Conservation (phyloP, 2,888 invertebrate genomes). For the Drosophila mercatorum region DNA sequence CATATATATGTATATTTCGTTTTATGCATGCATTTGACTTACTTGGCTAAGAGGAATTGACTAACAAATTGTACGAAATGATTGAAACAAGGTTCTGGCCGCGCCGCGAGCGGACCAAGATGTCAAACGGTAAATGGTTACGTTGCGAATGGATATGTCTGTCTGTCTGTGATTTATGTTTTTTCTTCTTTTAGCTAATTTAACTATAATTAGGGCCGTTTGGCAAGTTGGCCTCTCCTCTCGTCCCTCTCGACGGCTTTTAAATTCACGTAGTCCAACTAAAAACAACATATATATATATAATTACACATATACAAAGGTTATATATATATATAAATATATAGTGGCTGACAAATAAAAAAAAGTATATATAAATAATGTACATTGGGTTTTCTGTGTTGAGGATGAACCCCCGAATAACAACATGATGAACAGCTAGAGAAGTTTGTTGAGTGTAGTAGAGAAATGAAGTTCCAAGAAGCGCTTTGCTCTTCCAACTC, state of each 20-base stretch:
- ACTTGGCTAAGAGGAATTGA: conserved; percentile 49
- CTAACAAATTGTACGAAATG: conserved; percentile 55
- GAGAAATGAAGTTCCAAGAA: conserved; percentile 16
- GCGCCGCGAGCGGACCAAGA: conserved; percentile 7
- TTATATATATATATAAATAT: conserved; percentile 27
- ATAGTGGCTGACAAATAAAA: conserved; percentile 13
- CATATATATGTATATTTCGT: conserved; percentile 20
- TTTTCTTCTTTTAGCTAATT: conserved; percentile 8
- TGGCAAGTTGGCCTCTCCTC: conserved; percentile 18
- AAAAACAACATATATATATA: conserved; percentile 37
- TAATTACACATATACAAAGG: conserved; percentile 53
- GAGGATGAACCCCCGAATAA: conserved; percentile 71
- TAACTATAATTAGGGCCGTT: conserved; percentile 12
- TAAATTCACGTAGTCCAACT: conserved; percentile 62
- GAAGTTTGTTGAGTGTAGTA: conserved; percentile 4
- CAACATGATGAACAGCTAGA: conserved; percentile 69
- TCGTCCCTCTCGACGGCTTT: conserved; percentile 13
- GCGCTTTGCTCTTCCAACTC: neutral
- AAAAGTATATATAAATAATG: conserved; percentile 41
- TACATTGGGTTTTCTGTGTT: conserved; percentile 40
- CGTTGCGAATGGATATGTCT: conserved; percentile 47
- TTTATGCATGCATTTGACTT: conserved; percentile 39
- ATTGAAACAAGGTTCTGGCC: conserved; percentile 47
- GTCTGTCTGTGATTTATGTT: conserved; percentile 1
- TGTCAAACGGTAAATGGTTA: conserved; percentile 2